Evolutionary conservation across 2,888 invertebrate species (phyloP), one percentile per base, ranked within the genome.

Genomic region (Himalopsyche kuldschensis): DNA sequence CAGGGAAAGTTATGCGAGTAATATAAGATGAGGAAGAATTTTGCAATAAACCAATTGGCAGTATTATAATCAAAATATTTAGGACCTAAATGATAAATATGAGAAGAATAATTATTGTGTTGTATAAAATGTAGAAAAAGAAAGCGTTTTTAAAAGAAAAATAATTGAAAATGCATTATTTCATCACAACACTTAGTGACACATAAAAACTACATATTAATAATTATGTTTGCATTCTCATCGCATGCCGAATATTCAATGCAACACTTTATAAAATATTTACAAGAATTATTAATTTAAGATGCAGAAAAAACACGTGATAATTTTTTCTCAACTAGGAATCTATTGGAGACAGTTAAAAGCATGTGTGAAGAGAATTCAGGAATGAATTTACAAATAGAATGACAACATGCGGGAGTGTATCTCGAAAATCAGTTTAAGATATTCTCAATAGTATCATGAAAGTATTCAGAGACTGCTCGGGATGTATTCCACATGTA

Each of bases 121-220:
- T 55, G 55, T 55, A 55, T 20, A 55, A 55, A 20, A 55, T 55
- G 55, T 55, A 55, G 55, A 81, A 76, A 41, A 41, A 48, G 31
- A 47, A 81, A 81, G 81, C 81, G 20, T 76, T 81, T 32, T 63
- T 48, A 81, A 75, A 75, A 55, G 20, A 55, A 55, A 55, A 69
- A 69, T 41, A 41, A 41, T 41, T 55, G 46, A 4, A 75, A 81
- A 75, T 79, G 75, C 81, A 82, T 82, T 78, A 82, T 63, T 48
- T 82, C 82, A 82, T 79, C 69, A 75, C 79, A 79, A 82, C 79
- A 79, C 35, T 82, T 82, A 82, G 77, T 82, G 79, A 82, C 79
- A 32, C 46, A 79, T 69, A 79, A 75, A 75, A 78, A 75, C 35
- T 46, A 78, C 41, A 20, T 69, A 27, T 46, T 77, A 77, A 41